Evolutionary conservation across 2,113 vertebrate genomes (phyloP).

Genomic region (Piprites chloris): DNA sequence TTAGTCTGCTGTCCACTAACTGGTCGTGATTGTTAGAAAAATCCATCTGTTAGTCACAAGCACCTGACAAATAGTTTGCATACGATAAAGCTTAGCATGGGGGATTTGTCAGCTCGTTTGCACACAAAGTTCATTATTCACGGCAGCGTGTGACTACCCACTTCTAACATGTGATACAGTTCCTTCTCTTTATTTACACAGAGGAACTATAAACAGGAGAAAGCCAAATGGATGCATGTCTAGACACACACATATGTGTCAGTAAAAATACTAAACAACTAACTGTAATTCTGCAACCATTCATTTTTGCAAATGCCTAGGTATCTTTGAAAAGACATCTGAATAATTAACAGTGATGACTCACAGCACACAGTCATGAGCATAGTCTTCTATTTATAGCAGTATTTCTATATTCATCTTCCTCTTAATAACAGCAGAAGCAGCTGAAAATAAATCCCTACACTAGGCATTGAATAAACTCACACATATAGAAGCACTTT

Average conservation of each 20-base stretch:
- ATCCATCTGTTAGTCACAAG: slow-evolving; percentile 7
- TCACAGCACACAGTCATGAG: slow-evolving; percentile 26
- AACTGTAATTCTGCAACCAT: neutral
- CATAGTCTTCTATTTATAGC: slow-evolving; percentile 37
- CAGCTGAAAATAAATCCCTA: neutral
- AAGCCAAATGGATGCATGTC: neutral
- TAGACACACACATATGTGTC: neutral
- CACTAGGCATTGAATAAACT: neutral
- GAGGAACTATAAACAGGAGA: neutral
- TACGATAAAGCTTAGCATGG: slow-evolving; percentile 21
- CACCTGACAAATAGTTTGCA: slow-evolving; percentile 39
- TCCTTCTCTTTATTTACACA: neutral
- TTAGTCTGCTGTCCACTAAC: slow-evolving; percentile 1
- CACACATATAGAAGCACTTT: neutral
- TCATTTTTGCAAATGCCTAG: neutral
- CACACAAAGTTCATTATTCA: slow-evolving; percentile 1
- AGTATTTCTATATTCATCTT: slow-evolving; percentile 21
- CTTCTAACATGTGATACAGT: neutral
- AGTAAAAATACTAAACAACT: neutral
- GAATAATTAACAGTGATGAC: slow-evolving; percentile 47
- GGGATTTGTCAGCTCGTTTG: slow-evolving; percentile 5
- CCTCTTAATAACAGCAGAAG: neutral
- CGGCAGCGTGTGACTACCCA: neutral
- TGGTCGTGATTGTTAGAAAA: neutral
- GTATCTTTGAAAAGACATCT: slow-evolving; percentile 14